Conservation (phyloP, 2,888 invertebrate species). For the Hirtodrosophila duncani region DNA sequence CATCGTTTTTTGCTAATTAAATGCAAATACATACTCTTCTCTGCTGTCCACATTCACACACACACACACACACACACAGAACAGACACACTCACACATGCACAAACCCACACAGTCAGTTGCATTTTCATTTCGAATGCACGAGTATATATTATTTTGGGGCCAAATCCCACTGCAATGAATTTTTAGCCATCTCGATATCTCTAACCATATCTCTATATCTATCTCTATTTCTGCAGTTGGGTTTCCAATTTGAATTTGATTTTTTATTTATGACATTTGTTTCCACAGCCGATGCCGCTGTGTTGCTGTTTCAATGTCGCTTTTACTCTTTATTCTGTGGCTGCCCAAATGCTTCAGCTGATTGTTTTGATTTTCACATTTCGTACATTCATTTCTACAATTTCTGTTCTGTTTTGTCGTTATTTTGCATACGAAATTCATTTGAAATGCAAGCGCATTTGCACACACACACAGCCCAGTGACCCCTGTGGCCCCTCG, state of each 20-base stretch:
- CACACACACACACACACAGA: conserved; percentile 1
- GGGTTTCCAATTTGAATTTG: conserved; percentile 64
- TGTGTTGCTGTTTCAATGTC: background rate
- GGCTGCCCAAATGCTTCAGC: conserved; percentile 53
- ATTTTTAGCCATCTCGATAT: background rate
- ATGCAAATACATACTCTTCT: conserved; percentile 55
- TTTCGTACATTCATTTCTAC: conserved; percentile 59
- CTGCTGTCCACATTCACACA: conserved; percentile 1
- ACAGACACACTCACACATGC: too few relatives aligned
- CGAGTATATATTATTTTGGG: too few relatives aligned
- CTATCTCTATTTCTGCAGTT: conserved; percentile 41
- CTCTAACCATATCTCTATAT: conserved; percentile 25
- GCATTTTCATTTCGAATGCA: too few relatives aligned
- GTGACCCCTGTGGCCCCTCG: too few relatives aligned
- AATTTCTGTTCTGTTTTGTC: conserved; percentile 41
- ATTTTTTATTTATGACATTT: conserved; percentile 71
- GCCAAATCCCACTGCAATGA: too few relatives aligned
- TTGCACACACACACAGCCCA: conserved; percentile 44
- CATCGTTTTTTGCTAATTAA: conserved; percentile 64
- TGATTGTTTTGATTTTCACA: conserved; percentile 70
- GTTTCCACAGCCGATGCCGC: conserved; percentile 5
- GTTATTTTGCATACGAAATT: conserved; percentile 57
- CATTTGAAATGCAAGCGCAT: conserved; percentile 61
- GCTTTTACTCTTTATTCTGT: conserved; percentile 8
- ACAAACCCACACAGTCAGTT: background rate